Base-by-base conservation (phyloP, 2,888 invertebrate genomes). In the Imbricaverruca yamaguchii region DNA sequence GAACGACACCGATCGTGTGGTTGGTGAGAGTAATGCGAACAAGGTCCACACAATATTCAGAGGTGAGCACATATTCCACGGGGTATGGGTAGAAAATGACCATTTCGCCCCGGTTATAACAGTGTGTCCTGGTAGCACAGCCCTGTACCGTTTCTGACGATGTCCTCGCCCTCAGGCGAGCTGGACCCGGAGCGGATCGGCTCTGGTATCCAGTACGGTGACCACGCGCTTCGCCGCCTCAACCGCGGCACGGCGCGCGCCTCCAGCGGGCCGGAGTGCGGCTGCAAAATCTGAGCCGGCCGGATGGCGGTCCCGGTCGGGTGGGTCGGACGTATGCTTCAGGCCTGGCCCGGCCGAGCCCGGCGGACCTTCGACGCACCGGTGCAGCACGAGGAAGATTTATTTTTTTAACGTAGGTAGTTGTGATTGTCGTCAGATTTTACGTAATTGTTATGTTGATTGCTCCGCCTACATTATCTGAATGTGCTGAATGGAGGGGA, bases 151-250 rank as follows among this genome's bases (percentile, higher is more conserved):
- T 39, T 39, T 39, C 59, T 59, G 15, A 56, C 53, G 21, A 10
- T 63, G 18, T 77, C 81, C 69, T 80, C 83, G 81, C 83, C 83
- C 85, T 13, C 84, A 89, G 93, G 94, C 77, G 94, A 94, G 87
- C 88, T 94, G 84, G 94, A 94, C 86, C 94, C 94, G 1, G 94
- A 94, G 86, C 90, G 93, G 83, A 93, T 93, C 88, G 94, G 94
- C 8, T 86, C 91, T 65, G 92, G 92, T 7, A 91, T 92, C 83
- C 92, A 92, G 85, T 91, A 91, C 85, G 91, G 91, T 11, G 91
- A 91, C 89, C 91, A 86, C 87, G 91, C 85, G 87, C 90, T 86
- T 87, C 89, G 87, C 88, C 89, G 87, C 88, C 89, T 85, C 87
- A 89, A 84, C 86, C 88, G 83, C 53, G 74, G 74, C 74, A 55